Evolutionary conservation across 2,113 vertebrate genomes (phyloP), one percentile per base, ranked within the genome.

Genomic region (Sterrhoptilus dennistouni): DNA sequence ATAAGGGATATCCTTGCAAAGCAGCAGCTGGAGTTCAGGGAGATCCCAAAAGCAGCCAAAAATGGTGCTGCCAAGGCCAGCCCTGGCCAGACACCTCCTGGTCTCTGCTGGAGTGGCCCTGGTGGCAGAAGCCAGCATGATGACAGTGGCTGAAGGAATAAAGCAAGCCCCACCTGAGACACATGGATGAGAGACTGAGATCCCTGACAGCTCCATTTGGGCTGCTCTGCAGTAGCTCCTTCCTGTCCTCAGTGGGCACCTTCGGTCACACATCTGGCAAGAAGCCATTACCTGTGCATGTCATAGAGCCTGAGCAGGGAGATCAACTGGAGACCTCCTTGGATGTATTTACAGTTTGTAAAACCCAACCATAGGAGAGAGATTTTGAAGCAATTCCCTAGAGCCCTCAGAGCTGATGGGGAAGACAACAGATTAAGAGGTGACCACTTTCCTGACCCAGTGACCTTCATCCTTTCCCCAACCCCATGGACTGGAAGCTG

Each of bases 1-100:
- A 56, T 63, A 36, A 87, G 27, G 45, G 70, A 91, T 77, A 31
- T 71, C 54, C 88, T 92, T 38, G 45, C 69, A 74, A 91, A 97
- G 60, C 83, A 69, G 50, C 83, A 91, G 40, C 79, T 96, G 75
- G 77, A 86, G 44, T 75, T 97, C 90, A 95, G 61, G 23, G 60
- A 88, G 40, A 91, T 86, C 54, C 68, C 22, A 6, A 89, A 96
- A 25, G 42, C 92, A 64, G 28, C 14, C 21, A 83, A 68, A 90
- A 94, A 78, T 21, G 17, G 71, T 59, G 66, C 40, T 23, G 56
- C 25, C 24, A 93, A 86, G 65, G 68, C 68, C 49, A 89, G 47
- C 21, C 25, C 50, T 77, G 68, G 64, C 89, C 31, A 87, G 60
- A 35, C 47, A 81, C 23, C 64, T 86, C 35, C 33, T 75, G 28